A percentile compares a stretch with the other conserved stretches of the same genome.
These are phyloP conservation scores for Harpalus rufipes DNA, from an alignment of 2,888 invertebrate species.

Conservation along the genomic window DNA sequence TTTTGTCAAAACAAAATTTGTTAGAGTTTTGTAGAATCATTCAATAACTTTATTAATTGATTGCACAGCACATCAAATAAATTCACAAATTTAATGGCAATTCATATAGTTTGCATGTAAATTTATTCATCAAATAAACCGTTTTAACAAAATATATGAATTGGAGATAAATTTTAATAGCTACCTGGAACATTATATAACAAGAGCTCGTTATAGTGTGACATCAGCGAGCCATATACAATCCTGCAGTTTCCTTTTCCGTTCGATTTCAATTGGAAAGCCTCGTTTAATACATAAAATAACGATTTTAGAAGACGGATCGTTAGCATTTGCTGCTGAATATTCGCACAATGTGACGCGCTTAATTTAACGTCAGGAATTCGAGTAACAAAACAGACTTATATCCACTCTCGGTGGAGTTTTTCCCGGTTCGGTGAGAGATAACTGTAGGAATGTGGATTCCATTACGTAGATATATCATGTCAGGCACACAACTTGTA, in stretches of 20 bases:
- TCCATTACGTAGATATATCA: conserved; percentile 8
- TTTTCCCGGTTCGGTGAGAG: not conserved
- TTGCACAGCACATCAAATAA: not conserved
- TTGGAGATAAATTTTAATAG: conserved; percentile 17
- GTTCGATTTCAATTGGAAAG: conserved; percentile 8
- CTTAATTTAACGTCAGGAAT: conserved; percentile 22
- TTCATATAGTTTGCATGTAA: not conserved
- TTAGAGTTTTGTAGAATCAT: not conserved
- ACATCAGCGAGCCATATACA: conserved; percentile 1
- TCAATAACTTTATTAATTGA: not conserved
- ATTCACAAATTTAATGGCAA: not conserved
- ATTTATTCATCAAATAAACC: not conserved
- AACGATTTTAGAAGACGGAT: conserved; percentile 22
- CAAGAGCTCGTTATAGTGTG: conserved; percentile 15
- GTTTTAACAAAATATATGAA: conserved; percentile 14
- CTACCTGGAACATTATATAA: not conserved
- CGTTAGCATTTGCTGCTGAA: conserved; percentile 6
- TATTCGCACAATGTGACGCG: conserved; percentile 28
- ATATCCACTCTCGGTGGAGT: conserved; percentile 18
- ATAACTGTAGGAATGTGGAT: conserved; percentile 19
- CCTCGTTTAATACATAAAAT: conserved; percentile 31
- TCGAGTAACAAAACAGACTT: conserved; percentile 23
- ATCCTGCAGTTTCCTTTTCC: conserved; percentile 19
- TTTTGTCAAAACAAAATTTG: not conserved
- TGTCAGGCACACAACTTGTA: not conserved